These are phyloP conservation scores for Atherinomorus stipes DNA, from an alignment of 2,113 vertebrate species.

Conservation along the genomic window DNA sequence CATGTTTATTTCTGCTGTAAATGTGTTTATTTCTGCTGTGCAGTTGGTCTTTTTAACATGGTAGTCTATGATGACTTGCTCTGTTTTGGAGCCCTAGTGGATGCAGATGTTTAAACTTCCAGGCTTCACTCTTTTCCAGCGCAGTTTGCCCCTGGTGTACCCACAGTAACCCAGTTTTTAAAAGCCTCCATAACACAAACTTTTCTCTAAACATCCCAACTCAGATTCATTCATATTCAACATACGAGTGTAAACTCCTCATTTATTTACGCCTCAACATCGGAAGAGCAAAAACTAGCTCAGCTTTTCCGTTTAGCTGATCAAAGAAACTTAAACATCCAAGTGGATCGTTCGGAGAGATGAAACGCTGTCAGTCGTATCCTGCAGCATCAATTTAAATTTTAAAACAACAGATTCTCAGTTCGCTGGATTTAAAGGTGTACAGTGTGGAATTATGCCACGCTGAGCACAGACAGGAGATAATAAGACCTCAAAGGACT, in stretches of 20 bases:
- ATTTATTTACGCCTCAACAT: background rate
- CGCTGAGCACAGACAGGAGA: constrained; percentile 31
- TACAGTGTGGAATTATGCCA: constrained; percentile 28
- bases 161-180: no score
- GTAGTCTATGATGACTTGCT: no score
- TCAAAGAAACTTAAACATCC: constrained; percentile 2
- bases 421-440: constrained; percentile 35
- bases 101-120: no score
- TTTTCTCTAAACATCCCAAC: background rate
- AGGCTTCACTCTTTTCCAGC: no score
- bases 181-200: no score
- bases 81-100: no score
- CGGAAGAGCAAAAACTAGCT: background rate
- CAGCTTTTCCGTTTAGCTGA: constrained; percentile 1
- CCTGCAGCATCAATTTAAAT: constrained; percentile 35
- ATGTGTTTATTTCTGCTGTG: no score
- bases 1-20: no score
- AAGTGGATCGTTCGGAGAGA: constrained; percentile 31
- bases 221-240: background rate
- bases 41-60: no score
- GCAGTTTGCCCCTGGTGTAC: no score
- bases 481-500: constrained; percentile 61
- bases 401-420: constrained; percentile 32
- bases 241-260: background rate
- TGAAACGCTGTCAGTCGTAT: constrained; percentile 29